Evolutionary conservation across 2,797 vertebrate genomes (phyloP), one percentile per base, ranked within the genome.

Genomic region (Ctenosaura bakeri): DNA sequence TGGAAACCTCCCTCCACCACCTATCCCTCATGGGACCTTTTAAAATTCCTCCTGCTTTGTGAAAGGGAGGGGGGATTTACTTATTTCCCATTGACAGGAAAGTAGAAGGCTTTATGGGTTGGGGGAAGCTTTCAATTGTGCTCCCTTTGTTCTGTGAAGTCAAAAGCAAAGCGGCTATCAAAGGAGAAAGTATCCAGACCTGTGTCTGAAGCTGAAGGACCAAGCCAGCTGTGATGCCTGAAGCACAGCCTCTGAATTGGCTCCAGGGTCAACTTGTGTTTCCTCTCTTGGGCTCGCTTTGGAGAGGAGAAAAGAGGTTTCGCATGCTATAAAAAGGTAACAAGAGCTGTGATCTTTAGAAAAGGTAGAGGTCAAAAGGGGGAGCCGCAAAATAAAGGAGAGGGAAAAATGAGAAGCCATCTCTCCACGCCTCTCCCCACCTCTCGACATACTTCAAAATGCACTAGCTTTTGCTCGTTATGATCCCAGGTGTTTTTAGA

Each of bases 211-310:
- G 22, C 66, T 88, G 5, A 9, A 89, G 35, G 83, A 81, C 6
- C 52, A 20, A 84, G 42, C 12, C 71, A 50, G 6, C 20, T 83
- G 22, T 22, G 64, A 81, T 10, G 18, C 82, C 74, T 87, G 85
- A 95, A 94, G 50, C 84, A 6, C 7, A 56, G 18, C 14, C 32
- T 85, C 35, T 64, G 12, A 90, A 79, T 85, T 84, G 79, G 81
- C 79, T 91, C 88, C 13, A 9, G 24, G 64, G 0, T 77, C 0
- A 0, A 62, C 24, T 59, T n/a, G 0, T 10, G 56, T 56, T 16
- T 95, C 92, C n/a, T n/a, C 83, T 92, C 77, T 83, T 79, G 46
- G 0, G 3, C 86, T 84, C 85, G 1, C 1, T 88, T 91, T 92
- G 86, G 38, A 50, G 56, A 3, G 59, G 56, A 13, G 12, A 32